These are phyloP conservation scores for Sebastes fasciatus DNA, from an alignment of 2,113 vertebrate genomes.

Conservation along the genomic window DNA sequence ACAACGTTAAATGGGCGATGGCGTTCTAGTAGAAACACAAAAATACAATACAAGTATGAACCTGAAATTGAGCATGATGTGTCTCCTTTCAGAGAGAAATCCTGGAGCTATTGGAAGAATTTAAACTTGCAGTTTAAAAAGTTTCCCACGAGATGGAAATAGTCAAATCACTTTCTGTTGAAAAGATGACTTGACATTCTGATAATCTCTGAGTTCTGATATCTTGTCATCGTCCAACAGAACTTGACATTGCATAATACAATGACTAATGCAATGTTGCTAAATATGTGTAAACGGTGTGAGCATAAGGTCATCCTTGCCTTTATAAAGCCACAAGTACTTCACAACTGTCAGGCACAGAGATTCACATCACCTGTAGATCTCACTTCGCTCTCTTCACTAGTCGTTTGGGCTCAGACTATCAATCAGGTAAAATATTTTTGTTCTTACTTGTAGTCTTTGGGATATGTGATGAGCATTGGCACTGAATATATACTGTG, in stretches of 20 bases:
- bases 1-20: no score
- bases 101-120: no score
- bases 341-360: neutral
- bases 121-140: no score
- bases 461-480: neutral
- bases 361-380: neutral
- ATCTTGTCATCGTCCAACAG: neutral
- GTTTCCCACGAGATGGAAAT: neutral
- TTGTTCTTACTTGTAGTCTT: neutral
- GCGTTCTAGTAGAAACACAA: no score
- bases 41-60: no score
- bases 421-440: conserved; percentile 1
- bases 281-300: neutral
- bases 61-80: no score
- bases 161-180: neutral
- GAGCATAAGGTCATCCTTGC: neutral
- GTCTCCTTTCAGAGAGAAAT: no score
- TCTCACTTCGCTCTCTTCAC: neutral
- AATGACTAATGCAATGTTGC: neutral
- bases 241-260: neutral
- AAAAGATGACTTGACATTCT: neutral
- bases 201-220: no score
- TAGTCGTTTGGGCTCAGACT: neutral
- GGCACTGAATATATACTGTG: neutral
- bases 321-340: neutral